Conservation (phyloP, 2,888 invertebrate genomes). For the Suillia variegata region DNA sequence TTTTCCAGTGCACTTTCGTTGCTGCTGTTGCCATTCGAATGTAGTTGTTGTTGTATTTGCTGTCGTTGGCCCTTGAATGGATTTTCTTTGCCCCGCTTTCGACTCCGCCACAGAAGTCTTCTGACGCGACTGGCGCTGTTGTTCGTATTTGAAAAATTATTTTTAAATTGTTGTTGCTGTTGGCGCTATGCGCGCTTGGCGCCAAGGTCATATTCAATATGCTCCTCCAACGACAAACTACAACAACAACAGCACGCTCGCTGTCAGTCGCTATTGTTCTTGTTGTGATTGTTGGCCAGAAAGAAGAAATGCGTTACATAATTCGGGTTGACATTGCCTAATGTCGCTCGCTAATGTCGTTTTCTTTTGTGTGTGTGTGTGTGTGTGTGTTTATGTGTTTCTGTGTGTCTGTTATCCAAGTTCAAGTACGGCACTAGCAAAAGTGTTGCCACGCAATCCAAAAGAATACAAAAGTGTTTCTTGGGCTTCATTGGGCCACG, state of each 20-base stretch:
- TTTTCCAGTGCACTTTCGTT: too few species aligned
- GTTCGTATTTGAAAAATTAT: conserved; percentile 41
- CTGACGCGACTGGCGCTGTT: too few species aligned
- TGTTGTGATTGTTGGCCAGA: not conserved
- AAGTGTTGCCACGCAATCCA: too few species aligned
- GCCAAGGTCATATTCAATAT: conserved; percentile 15
- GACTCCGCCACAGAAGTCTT: too few species aligned
- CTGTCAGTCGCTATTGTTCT: not conserved
- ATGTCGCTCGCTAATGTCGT: not conserved
- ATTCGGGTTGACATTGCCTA: not conserved
- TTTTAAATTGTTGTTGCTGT: conserved; percentile 38
- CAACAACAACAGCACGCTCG: too few species aligned
- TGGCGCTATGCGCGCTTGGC: conserved; percentile 1
- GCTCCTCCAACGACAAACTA: too few species aligned
- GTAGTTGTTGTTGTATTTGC: not conserved
- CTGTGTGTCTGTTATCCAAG: not conserved
- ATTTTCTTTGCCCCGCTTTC: not conserved
- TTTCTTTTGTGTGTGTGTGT: too few species aligned
- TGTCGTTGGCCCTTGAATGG: conserved; percentile 5
- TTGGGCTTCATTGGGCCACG: too few species aligned
- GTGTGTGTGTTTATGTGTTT: not conserved
- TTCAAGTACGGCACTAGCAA: too few species aligned
- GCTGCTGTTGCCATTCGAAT: not conserved
- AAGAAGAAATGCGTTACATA: not conserved
- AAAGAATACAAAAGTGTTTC: too few species aligned